Base-by-base conservation (phyloP, 2,113 vertebrate species). In the Myotis lucifugus region DNA sequence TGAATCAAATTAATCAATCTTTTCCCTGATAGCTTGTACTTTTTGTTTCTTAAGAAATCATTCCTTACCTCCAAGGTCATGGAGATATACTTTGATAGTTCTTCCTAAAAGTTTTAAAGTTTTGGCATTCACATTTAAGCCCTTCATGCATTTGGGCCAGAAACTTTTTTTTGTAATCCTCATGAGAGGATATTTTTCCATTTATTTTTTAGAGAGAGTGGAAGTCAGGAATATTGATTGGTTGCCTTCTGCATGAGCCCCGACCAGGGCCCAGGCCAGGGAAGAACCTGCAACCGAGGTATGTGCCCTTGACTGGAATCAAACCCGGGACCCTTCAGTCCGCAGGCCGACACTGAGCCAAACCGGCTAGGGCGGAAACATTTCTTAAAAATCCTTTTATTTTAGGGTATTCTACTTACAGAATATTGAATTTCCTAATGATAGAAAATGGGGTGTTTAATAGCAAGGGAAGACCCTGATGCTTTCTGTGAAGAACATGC, bases 1-100 rank as follows among this genome's bases (percentile, higher is more conserved):
- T 29, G 42, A 76, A 29, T 64, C 79, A 79, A 56, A 54, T 25
- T 83, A 14, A 52, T 21, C 29, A 46, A 6, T 64, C 74, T 90
- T 66, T 88, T 25, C 46, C 46, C 42, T 46, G 46, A 8, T 59
- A 56, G n/a, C 72, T 72, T 94, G 14, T 78, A 29, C 12, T 90
- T 88, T 95, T 93, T 79, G 6, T 81, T 92, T 52, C 37, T 48
- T 74, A 54, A 72, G 40, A 76, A 88, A 85, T 74, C 40, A 89
- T 46, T 86, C 18, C 74, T 8, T 64, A 37, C 42, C 15, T 32
- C 29, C 25, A n/a, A 40, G 10, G 52, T 42, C 46, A 37, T 40
- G 46, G 18, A 59, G 34, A 54, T 83, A 46, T 23, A 37, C 13
- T 86, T 86, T 67, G 72, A 2, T 90, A 56, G 77, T 94, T 90